A percentile compares a stretch with the other conserved stretches of the same genome.
phyloP scores from a whole-genome alignment of 2,797 vertebrate species.

The Heterohyrax brucei region DNA sequence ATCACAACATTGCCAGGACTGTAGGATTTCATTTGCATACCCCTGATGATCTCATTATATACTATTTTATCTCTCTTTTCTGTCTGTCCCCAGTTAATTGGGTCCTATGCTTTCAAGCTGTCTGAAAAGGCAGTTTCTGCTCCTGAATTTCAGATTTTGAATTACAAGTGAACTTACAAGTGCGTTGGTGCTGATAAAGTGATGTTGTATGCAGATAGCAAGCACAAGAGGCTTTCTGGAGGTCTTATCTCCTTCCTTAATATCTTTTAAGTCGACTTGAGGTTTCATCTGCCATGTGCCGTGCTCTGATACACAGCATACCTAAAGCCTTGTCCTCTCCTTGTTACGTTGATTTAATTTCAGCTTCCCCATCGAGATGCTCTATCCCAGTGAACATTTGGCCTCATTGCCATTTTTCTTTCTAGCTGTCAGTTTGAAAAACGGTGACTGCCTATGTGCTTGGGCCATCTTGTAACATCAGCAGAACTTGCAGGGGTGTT shows the following conservation, averaged over 20 bases:
- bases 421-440: conserved; percentile 67
- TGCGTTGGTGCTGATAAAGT: conserved; percentile 70
- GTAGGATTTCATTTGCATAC: conserved; percentile 77
- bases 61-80: conserved; percentile 76
- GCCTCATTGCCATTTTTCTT: neutral
- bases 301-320: neutral
- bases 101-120: conserved; percentile 76
- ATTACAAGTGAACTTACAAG: conserved; percentile 72
- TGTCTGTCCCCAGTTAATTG: conserved; percentile 84
- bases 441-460: neutral
- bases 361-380: conserved; percentile 66
- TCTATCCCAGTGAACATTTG: conserved; percentile 58
- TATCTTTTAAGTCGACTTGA: conserved; percentile 63
- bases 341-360: conserved; percentile 75
- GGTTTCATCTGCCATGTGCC: conserved; percentile 60
- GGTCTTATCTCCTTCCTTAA: conserved; percentile 68
- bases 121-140: conserved; percentile 68
- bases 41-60: conserved; percentile 85
- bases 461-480: conserved; percentile 31
- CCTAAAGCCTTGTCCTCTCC: conserved; percentile 49
- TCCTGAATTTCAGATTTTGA: conserved; percentile 67
- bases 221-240: conserved; percentile 57
- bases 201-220: conserved; percentile 65
- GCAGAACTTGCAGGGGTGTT: neutral
- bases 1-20: conserved; percentile 68